Percentiles rank a stretch among this genome's conserved stretches.
These are phyloP conservation scores for Drosophila leonis DNA, from an alignment of 2,888 invertebrate genomes.

Conservation along the genomic window DNA sequence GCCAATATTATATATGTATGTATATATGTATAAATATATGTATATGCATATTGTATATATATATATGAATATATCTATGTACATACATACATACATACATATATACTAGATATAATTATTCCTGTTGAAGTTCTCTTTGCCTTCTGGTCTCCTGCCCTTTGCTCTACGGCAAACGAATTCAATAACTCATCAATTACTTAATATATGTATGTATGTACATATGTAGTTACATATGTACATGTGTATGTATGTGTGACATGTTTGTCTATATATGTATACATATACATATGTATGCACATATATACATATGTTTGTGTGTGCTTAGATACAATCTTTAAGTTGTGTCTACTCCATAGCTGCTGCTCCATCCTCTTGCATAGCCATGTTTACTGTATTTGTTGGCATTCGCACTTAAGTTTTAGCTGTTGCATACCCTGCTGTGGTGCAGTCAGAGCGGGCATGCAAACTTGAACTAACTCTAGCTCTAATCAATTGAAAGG, in stretches of 20 bases:
- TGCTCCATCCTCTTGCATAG: background rate
- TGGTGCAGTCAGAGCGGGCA: background rate
- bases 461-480: background rate
- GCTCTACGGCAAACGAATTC: background rate
- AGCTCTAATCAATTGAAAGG: background rate
- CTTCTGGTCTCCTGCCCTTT: background rate
- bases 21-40: too few relatives aligned
- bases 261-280: background rate
- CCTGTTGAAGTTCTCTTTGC: background rate
- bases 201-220: background rate
- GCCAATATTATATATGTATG: too few relatives aligned
- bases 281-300: background rate
- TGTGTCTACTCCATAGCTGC: background rate
- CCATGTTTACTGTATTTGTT: background rate
- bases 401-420: background rate
- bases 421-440: background rate
- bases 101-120: too few relatives aligned
- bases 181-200: conserved; percentile 16
- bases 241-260: background rate
- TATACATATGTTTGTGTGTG: background rate
- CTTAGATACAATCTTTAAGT: conserved; percentile 10
- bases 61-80: too few relatives aligned
- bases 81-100: too few relatives aligned
- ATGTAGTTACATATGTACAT: background rate
- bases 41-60: too few relatives aligned